phyloP scores from a whole-genome alignment of 2,797 vertebrate genomes.

The Malurus leucopterus region DNA sequence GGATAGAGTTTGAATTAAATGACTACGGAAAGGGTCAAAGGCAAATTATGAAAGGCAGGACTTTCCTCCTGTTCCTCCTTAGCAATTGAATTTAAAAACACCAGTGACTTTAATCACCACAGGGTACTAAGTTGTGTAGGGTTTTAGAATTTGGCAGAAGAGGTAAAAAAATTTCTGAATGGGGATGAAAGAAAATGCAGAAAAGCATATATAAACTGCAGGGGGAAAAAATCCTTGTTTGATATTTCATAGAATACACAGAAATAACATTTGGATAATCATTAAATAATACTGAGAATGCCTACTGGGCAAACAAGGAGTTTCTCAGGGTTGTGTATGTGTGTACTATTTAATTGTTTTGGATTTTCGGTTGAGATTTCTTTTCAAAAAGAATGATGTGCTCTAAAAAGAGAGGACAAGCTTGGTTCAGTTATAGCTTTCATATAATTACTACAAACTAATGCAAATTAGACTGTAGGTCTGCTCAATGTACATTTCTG shows the following conservation, averaged over 20 bases:
- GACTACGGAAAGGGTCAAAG: background rate
- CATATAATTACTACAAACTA: conserved; percentile 78
- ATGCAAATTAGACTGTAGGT: conserved; percentile 78
- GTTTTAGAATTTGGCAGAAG: conserved; percentile 6
- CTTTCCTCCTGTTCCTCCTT: background rate
- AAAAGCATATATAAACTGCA: conserved; percentile 14
- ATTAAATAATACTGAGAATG: conserved; percentile 62
- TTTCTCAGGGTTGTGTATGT: conserved; percentile 53
- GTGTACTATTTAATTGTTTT: conserved; percentile 54
- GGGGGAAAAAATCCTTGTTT: conserved; percentile 15
- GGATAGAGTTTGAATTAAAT: background rate
- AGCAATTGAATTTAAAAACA: conserved; percentile 13
- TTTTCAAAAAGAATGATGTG: conserved; percentile 69
- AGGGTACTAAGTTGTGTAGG: background rate
- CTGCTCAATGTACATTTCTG: conserved; percentile 85
- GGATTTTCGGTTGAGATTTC: conserved; percentile 43
- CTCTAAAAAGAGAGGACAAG: conserved; percentile 76
- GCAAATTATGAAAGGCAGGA: background rate
- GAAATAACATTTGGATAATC: conserved; percentile 63
- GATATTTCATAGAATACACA: conserved; percentile 21
- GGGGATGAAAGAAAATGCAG: conserved; percentile 43
- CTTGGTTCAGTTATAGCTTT: conserved; percentile 75
- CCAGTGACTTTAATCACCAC: conserved; percentile 18
- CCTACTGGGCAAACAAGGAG: conserved; percentile 62
- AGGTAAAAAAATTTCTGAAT: conserved; percentile 32